These are phyloP conservation scores for Coenobita brevimanus DNA, from an alignment of 1,140 invertebrate genomes.

Conservation along the genomic window DNA sequence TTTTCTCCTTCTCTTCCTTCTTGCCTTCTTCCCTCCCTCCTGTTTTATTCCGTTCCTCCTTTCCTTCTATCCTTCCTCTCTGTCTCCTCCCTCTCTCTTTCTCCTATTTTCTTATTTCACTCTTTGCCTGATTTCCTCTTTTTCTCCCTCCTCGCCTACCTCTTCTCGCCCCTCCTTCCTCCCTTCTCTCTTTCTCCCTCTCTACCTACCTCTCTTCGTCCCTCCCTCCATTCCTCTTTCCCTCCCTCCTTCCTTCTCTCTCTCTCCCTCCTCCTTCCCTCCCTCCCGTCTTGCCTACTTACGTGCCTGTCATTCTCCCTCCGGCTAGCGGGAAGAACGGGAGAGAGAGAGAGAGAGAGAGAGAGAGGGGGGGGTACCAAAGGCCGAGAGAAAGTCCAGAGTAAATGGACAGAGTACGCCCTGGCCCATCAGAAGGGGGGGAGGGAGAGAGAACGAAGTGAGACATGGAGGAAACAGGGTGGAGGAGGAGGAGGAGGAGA, in stretches of 20 bases:
- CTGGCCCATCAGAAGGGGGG: too few relatives aligned
- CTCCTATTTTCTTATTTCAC: too few relatives aligned
- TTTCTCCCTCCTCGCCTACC: neutral
- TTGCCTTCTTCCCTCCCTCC: neutral
- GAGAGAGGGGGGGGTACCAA: too few relatives aligned
- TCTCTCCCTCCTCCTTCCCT: neutral
- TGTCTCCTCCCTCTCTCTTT: too few relatives aligned
- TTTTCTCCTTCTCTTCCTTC: neutral
- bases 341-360: too few relatives aligned
- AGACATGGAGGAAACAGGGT: too few relatives aligned
- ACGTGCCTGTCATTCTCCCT: neutral
- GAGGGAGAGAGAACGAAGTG: too few relatives aligned
- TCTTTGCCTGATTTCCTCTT: too few relatives aligned
- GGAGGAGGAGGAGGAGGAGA: too few relatives aligned
- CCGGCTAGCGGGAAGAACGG: neutral
- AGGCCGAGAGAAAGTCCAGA: too few relatives aligned
- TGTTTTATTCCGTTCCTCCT: neutral
- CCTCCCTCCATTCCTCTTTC: neutral
- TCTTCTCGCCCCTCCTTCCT: neutral
- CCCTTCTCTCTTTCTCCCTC: neutral
- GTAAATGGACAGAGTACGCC: too few relatives aligned
- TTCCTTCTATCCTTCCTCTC: neutral
- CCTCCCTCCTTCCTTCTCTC: neutral
- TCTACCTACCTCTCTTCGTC: neutral
- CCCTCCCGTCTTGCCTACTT: neutral